Evolutionary conservation across 2,797 vertebrate species (phyloP), one percentile per base, ranked within the genome.

Genomic region (Leuciscus waleckii): DNA sequence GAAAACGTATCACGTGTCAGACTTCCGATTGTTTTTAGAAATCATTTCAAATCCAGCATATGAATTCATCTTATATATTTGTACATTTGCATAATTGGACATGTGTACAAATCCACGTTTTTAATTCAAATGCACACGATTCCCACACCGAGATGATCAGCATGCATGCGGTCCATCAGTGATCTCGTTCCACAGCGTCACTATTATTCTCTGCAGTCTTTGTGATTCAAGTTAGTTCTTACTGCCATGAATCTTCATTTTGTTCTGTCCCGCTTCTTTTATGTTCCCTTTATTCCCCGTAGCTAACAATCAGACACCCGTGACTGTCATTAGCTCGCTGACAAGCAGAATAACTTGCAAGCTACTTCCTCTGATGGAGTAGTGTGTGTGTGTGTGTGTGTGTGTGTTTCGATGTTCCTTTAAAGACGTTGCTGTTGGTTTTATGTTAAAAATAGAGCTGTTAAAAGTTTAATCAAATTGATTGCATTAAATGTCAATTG

Each of bases 241-340:
- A 14, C 29, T 4, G 54, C 61, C 81, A 82, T 74, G 11, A 63
- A 81, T 81, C 79, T 81, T 81, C 21, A 32, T 43, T 78, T 73
- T 58, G 26, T 35, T 74, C 39, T 74, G 70, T 82, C 73, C 26
- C 56, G 35, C 39, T 63, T 32, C 51, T 82, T 73, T 61, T 32
- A 13, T 82, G 35, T 61, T 26, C 39, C 26, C 21, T 74, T 82
- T 58, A 35, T 63, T 82, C 54, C 54, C 69, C 4, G 26, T 39
- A 43, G 37, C 56, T 17, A 32, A 82, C 19, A 49, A 63, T 73
- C 81, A 63, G 41, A 83, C 29, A 19, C 56, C 29, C 56, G 46
- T 37, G 70, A 74, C 51, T 61, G 69, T 49, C 81, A 63, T 63
- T 35, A 74, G 19, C 69, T 61, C 26, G 16, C 70, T 37, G 39